Evolutionary conservation across 1,140 invertebrate species (phyloP).

Genomic region (Elysia chlorotica): DNA sequence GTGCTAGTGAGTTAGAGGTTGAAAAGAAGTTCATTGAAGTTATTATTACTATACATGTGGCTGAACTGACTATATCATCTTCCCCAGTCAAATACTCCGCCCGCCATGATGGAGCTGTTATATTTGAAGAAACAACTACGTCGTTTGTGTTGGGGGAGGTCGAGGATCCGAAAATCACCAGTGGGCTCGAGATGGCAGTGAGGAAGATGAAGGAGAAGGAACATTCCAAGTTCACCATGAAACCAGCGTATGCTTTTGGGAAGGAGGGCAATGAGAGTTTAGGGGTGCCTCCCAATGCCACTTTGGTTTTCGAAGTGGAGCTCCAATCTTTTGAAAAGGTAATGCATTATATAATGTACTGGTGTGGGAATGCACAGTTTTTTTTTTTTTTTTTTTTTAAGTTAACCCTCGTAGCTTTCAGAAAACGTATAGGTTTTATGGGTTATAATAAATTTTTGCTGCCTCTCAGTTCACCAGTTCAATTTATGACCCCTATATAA

Average conservation of each 20-base stretch:
- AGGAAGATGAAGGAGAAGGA: slow-evolving; percentile 84
- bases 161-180: slow-evolving; percentile 73
- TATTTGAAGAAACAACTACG: slow-evolving; percentile 76
- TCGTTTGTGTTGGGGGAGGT: slow-evolving; percentile 89
- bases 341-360: slow-evolving; percentile 1
- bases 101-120: slow-evolving; percentile 67
- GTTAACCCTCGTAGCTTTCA: too few species aligned
- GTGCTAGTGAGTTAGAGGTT: too few species aligned
- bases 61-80: slow-evolving; percentile 27
- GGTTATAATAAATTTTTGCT: too few species aligned
- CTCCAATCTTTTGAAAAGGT: slow-evolving; percentile 85
- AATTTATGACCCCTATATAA: too few species aligned
- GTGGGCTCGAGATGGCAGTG: slow-evolving; percentile 85
- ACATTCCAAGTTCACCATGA: slow-evolving; percentile 76
- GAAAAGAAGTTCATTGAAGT: too few species aligned
- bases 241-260: slow-evolving; percentile 81
- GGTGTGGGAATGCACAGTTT: too few species aligned
- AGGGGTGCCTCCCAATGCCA: slow-evolving; percentile 79
- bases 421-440: too few species aligned
- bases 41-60: too few species aligned
- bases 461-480: too few species aligned
- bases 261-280: slow-evolving; percentile 72
- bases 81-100: slow-evolving; percentile 80
- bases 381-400: too few species aligned
- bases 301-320: slow-evolving; percentile 78